Evolutionary conservation across 2,888 invertebrate genomes (phyloP), one percentile per base, ranked within the genome.

Genomic region (Chymomyza amoena): DNA sequence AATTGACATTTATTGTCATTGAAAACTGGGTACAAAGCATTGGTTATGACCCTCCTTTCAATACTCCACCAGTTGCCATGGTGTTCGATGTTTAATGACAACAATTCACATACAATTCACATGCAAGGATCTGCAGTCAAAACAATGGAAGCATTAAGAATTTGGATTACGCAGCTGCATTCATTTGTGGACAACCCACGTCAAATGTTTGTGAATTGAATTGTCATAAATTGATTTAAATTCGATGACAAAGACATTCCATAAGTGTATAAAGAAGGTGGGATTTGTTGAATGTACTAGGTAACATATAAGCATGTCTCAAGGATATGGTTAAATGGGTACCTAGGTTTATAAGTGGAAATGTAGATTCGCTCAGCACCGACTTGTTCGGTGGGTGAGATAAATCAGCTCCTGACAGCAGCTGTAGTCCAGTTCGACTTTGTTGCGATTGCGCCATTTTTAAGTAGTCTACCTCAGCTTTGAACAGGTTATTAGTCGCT

Each of bases 121-220:
- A 28, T 57, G 68, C 45, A 45, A 45, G 39, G 10, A 45, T 45
- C 39, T 45, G 13, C 10, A 13, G 39, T 13, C 0, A 2, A 45
- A 68, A 59, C 66, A 76, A 60, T 64, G 56, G 50, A 36, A 75
- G 69, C 61, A 73, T 66, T 70, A 70, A 66, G 65, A 28, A 52
- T 45, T 59, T 13, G 45, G 60, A 66, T 69, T 72, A 66, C 61
- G 66, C 64, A 66, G 63, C 25, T 7, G 64, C 13, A 32, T 70
- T 54, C 64, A 32, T 13, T 64, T 52, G 18, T 61, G 70, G 18
- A 71, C 71, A 62, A 70, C 61, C 67, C 59, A 45, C 68, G 13
- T 45, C 39, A 45, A 13, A 45, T 45, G 13, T 45, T 13, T 39
- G 72, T 72, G 76, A 78, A 83, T 83, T 84, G 75, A 71, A 76